Conservation (phyloP, 2,797 vertebrate genomes). For the Betta splendens region DNA sequence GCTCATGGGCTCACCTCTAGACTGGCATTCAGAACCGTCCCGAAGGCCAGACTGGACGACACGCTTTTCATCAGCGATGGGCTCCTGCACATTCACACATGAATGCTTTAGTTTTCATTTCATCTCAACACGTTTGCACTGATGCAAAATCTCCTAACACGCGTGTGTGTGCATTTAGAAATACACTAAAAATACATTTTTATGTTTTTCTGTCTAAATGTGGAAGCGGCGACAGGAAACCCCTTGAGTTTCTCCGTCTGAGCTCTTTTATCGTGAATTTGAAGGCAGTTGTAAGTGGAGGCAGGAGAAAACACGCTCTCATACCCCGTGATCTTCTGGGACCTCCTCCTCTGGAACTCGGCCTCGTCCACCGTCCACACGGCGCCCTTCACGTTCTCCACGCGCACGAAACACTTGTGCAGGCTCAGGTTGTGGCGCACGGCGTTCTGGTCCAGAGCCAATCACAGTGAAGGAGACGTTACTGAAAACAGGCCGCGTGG, state of each 20-base stretch:
- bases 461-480: conserved; percentile 24
- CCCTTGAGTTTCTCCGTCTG: not conserved
- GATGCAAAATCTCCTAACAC: too few relatives aligned
- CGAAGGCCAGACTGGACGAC: conserved; percentile 84
- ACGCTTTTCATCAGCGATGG: conserved; percentile 89
- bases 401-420: conserved; percentile 89
- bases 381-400: conserved; percentile 96
- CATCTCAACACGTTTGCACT: too few relatives aligned
- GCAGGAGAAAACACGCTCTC: conserved; percentile 38
- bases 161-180: not conserved
- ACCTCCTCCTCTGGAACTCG: conserved; percentile 95
- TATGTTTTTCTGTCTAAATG: not conserved
- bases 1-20: conserved; percentile 82
- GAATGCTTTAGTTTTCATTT: too few relatives aligned
- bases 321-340: conserved; percentile 95
- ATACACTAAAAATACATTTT: not conserved
- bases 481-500: conserved; percentile 19
- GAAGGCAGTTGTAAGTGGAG: too few relatives aligned
- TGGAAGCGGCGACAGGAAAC: not conserved
- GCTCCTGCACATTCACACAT: conserved; percentile 86
- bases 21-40: conserved; percentile 84
- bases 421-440: conserved; percentile 79
- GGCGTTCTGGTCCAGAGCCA: conserved; percentile 64
- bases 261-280: not conserved
- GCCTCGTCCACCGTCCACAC: conserved; percentile 97